Evolutionary conservation across 1,140 invertebrate genomes (phyloP).

Genomic region (Apocrypta bakeri): DNA sequence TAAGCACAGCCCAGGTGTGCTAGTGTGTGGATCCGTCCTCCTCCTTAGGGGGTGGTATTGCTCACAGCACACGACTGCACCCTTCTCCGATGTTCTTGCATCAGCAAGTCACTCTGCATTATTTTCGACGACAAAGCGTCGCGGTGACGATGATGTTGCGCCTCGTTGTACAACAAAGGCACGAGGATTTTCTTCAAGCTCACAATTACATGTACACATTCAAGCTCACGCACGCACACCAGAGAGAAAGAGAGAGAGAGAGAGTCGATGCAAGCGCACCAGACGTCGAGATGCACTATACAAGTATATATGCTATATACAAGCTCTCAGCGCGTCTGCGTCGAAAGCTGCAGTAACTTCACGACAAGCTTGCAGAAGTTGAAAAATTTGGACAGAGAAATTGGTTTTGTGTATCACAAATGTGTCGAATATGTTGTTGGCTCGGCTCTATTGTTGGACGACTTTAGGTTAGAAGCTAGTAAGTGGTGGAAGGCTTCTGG

Average conservation of each 20-base stretch:
- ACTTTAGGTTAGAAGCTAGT: not conserved
- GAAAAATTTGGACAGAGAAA: not conserved
- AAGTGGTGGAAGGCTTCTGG: not conserved
- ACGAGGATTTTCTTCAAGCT: not conserved
- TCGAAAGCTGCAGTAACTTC: not conserved
- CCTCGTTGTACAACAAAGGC: not conserved
- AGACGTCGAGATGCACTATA: not conserved
- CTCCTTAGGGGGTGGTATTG: not conserved
- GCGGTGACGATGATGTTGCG: not conserved
- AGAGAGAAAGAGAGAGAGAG: too few relatives aligned
- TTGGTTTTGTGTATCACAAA: not conserved
- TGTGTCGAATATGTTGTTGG: not conserved
- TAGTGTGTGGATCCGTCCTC: not conserved
- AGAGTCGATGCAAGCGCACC: not conserved
- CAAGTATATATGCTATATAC: not conserved
- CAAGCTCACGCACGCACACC: too few relatives aligned
- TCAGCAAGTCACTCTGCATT: not conserved
- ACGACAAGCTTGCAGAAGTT: not conserved
- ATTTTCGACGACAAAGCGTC: too few relatives aligned
- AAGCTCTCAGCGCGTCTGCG: constrained; percentile 2
- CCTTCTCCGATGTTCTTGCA: not conserved
- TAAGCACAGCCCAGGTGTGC: not conserved
- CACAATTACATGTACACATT: not conserved
- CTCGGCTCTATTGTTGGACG: not conserved
- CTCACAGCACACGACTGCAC: not conserved